Evolutionary conservation across 64 coral and sea anemone genomes (phyloP).

Genomic region (Catalaphyllia jardinei): DNA sequence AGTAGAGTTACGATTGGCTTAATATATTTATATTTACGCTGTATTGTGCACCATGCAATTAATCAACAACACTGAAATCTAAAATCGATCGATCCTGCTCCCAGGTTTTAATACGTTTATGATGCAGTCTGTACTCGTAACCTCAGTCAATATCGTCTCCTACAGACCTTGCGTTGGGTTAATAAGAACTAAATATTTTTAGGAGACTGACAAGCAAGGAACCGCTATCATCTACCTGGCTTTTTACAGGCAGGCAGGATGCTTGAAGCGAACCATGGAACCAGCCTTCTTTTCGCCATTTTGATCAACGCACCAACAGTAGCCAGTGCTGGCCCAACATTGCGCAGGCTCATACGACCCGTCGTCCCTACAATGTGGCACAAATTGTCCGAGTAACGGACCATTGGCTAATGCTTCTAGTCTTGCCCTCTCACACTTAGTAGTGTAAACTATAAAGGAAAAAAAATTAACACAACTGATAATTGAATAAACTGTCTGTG

Average conservation of each 20-base stretch:
- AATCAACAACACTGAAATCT: no score
- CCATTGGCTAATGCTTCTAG: conserved; percentile 45
- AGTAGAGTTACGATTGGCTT: no score
- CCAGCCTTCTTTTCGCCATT: conserved; percentile 18
- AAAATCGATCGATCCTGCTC: no score
- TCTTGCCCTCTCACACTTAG: conserved; percentile 54
- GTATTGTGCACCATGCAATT: no score
- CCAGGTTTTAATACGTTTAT: no score
- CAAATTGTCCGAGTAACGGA: conserved; percentile 41
- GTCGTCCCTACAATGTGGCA: conserved; percentile 50
- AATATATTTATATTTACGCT: no score
- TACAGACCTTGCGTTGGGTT: no score
- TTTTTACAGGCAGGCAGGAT: neutral
- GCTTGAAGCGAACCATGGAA: conserved; percentile 4
- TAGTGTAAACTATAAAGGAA: neutral
- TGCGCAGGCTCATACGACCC: conserved; percentile 55
- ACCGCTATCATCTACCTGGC: neutral
- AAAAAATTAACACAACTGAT: no score
- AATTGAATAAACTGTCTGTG: no score
- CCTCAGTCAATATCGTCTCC: no score
- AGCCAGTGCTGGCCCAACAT: conserved; percentile 67
- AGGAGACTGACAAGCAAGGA: neutral
- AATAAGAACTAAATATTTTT: no score
- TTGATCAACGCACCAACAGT: conserved; percentile 81
- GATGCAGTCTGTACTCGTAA: no score